Evolutionary conservation across 2,113 vertebrate species (phyloP).

Genomic region (Notarius lentiginosus): DNA sequence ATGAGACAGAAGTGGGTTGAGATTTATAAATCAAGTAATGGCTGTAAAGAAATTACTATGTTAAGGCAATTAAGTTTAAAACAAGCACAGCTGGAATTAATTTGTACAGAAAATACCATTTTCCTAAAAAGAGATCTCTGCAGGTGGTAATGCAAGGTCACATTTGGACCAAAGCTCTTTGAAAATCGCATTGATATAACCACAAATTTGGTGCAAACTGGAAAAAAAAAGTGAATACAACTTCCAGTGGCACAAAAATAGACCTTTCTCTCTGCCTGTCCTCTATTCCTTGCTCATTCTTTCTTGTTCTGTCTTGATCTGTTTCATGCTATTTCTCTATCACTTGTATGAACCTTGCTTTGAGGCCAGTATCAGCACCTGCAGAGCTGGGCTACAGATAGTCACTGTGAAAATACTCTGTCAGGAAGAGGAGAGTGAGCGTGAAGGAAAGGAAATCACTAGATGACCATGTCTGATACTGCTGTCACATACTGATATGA

Average conservation of each 20-base stretch:
- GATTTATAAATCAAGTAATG: not conserved
- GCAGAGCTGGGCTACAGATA: constrained; percentile 13
- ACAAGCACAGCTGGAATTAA: not conserved
- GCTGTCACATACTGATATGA: constrained; percentile 3
- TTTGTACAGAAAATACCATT: not conserved
- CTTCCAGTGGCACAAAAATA: not conserved
- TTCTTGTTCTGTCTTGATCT: not conserved
- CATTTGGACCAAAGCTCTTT: not conserved
- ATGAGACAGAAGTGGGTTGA: not conserved
- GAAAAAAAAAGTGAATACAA: not conserved
- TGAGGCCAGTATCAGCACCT: constrained; percentile 8
- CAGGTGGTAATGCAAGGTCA: not conserved
- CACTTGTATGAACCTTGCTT: not conserved
- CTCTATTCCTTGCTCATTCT: not conserved
- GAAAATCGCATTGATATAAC: not conserved
- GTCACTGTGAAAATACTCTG: not conserved
- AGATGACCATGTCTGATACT: constrained; percentile 36
- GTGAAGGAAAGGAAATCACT: constrained; percentile 21
- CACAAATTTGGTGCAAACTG: not conserved
- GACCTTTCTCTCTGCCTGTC: not conserved
- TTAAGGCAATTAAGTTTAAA: not conserved
- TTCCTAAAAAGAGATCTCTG: not conserved
- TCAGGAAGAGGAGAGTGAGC: not conserved
- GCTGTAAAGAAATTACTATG: not conserved
- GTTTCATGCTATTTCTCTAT: not conserved